Percentiles rank a stretch among this genome's conserved stretches.
Evolutionary conservation across 2,888 invertebrate genomes (phyloP).

Genomic region (Lutraria lutraria): DNA sequence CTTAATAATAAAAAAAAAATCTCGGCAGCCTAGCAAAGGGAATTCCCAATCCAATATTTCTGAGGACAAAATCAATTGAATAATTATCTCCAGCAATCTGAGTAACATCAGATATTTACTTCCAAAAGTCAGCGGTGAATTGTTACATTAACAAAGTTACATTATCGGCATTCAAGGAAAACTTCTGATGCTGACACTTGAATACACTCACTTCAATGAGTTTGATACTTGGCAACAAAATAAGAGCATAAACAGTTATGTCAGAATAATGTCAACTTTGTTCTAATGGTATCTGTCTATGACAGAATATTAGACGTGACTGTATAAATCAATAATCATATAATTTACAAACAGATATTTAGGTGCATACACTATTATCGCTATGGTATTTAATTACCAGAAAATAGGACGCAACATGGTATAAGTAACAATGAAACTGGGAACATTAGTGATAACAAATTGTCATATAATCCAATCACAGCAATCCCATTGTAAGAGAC

Average conservation of each 20-base stretch:
- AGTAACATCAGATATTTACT: constrained; percentile 19
- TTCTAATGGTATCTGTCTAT: neutral
- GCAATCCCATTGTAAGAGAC: no score
- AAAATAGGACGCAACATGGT: no score
- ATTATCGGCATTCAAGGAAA: neutral
- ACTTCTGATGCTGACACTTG: neutral
- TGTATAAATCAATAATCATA: neutral
- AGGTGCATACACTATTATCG: no score
- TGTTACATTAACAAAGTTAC: neutral
- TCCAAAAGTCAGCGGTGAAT: neutral
- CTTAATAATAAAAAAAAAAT: constrained; percentile 23
- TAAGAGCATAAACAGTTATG: neutral
- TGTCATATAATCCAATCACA: no score
- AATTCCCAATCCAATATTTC: constrained; percentile 12
- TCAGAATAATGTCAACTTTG: neutral
- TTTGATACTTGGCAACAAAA: neutral
- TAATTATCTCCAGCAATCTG: constrained; percentile 8
- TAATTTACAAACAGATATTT: no score
- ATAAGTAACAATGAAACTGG: no score
- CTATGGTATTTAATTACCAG: no score
- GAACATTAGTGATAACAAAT: no score
- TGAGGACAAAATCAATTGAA: constrained; percentile 23
- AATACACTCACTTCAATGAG: neutral
- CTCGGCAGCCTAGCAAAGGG: constrained; percentile 17
- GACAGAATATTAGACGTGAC: neutral